phyloP scores from a whole-genome alignment of 2,888 invertebrate species.

The Drosophila putrida region DNA sequence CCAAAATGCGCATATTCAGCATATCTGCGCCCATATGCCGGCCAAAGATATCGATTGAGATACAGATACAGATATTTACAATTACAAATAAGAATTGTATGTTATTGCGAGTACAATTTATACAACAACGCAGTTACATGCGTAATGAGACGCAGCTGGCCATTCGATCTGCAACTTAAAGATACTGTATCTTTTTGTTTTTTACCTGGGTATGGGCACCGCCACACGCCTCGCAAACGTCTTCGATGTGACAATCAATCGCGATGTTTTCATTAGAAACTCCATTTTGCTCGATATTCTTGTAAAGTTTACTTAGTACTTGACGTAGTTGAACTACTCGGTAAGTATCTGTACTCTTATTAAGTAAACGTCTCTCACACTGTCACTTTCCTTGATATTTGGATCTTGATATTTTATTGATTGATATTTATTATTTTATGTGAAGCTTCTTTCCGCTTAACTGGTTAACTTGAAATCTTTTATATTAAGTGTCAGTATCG shows the following conservation, averaged over 20 bases:
- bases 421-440: constrained; percentile 13
- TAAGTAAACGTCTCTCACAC: constrained; percentile 10
- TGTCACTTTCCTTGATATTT: constrained; percentile 9
- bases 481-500: constrained; percentile 83
- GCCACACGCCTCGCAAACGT: constrained; percentile 84
- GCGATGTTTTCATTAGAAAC: constrained; percentile 84
- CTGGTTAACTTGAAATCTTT: constrained; percentile 61
- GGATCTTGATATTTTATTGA: constrained; percentile 16
- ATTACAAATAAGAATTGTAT: constrained; percentile 26
- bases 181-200: constrained; percentile 44
- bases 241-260: constrained; percentile 84
- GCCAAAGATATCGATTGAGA: constrained; percentile 30
- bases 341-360: constrained; percentile 7
- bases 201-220: constrained; percentile 85
- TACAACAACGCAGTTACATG: constrained; percentile 73
- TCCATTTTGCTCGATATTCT: constrained; percentile 79
- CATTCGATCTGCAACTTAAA: constrained; percentile 33
- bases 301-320: background rate
- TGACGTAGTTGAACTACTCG: constrained; percentile 1
- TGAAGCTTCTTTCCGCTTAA: constrained; percentile 30
- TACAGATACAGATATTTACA: constrained; percentile 29
- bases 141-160: constrained; percentile 58
- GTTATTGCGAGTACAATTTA: constrained; percentile 45
- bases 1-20: constrained; percentile 57
- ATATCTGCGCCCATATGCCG: constrained; percentile 40